Evolutionary conservation across 2,113 vertebrate species (phyloP).

Genomic region (Pampusana beccarii): DNA sequence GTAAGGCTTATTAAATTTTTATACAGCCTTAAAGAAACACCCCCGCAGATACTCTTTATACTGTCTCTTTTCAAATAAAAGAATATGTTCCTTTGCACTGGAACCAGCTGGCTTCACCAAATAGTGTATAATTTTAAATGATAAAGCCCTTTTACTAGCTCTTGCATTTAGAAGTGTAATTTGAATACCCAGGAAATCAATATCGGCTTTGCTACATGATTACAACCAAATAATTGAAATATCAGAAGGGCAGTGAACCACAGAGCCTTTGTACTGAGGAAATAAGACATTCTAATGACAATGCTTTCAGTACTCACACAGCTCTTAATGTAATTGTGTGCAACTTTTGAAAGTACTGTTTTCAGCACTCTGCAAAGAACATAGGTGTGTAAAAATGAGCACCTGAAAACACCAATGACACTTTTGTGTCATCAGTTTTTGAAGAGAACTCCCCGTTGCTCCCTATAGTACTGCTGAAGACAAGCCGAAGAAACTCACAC

Average conservation of each 20-base stretch:
- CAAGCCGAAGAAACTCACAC: neutral
- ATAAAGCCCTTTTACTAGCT: constrained; percentile 61
- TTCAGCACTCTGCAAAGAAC: neutral
- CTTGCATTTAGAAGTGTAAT: constrained; percentile 65
- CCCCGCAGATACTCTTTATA: neutral
- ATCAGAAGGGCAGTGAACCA: constrained; percentile 72
- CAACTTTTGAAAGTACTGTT: constrained; percentile 46
- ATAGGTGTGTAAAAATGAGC: neutral
- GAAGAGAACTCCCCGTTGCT: neutral
- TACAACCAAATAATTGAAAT: constrained; percentile 77
- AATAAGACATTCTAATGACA: constrained; percentile 58
- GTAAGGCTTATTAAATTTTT: neutral
- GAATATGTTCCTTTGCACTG: constrained; percentile 26
- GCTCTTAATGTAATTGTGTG: constrained; percentile 48
- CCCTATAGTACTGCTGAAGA: neutral
- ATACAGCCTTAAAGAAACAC: neutral
- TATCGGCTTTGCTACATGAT: constrained; percentile 75
- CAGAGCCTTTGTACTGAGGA: constrained; percentile 58
- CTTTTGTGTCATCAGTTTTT: neutral
- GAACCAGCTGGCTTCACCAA: constrained; percentile 56
- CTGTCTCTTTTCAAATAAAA: constrained; percentile 41
- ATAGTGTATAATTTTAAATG: constrained; percentile 70
- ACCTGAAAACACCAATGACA: constrained; percentile 22
- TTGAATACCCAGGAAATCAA: constrained; percentile 77
- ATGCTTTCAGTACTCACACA: constrained; percentile 18